Percentiles rank a stretch among this genome's conserved stretches.
Evolutionary conservation across 2,797 vertebrate species (phyloP).

Genomic region (Florisuga fusca): DNA sequence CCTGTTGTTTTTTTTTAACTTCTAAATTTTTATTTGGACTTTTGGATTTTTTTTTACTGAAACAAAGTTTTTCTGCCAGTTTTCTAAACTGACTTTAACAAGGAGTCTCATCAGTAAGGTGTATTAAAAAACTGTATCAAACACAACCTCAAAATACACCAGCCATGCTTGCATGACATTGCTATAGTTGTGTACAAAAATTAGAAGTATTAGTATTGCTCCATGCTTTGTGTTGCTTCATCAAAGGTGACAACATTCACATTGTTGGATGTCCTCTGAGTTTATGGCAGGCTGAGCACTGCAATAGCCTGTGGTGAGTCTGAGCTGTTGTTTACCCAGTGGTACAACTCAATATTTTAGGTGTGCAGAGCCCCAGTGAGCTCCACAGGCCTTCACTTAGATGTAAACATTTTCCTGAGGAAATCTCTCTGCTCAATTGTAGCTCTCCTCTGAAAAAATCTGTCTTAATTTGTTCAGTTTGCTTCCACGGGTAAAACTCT

Average conservation of each 20-base stretch:
- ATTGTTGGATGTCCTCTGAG: neutral
- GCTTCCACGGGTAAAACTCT: neutral
- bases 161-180: neutral
- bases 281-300: neutral
- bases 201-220: neutral
- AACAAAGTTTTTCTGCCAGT: neutral
- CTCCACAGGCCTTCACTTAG: neutral
- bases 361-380: neutral
- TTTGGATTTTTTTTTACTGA: neutral
- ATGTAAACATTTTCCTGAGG: neutral
- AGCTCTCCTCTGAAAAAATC: neutral
- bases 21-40: neutral
- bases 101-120: neutral
- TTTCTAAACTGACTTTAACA: neutral
- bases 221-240: neutral
- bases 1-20: neutral
- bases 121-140: neutral
- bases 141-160: neutral
- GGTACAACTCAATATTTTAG: neutral
- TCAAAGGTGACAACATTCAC: neutral
- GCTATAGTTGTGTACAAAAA: neutral
- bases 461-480: neutral
- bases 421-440: neutral
- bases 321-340: neutral
- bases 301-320: neutral